Conservation (phyloP, 2,797 vertebrate genomes). For the Parotocinclus haroldoi region DNA sequence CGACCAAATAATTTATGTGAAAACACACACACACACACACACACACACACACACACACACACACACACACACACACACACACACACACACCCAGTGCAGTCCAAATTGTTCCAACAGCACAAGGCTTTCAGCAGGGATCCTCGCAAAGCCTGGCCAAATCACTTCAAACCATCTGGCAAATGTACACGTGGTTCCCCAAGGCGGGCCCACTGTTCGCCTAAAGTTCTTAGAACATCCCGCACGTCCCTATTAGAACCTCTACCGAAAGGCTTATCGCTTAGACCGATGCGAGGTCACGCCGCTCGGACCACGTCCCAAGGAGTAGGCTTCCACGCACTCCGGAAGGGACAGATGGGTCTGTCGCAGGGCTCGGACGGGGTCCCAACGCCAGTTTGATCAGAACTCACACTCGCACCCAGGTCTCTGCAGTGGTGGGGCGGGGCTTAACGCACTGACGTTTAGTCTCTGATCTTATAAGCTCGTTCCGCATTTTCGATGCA, state of each 20-base stretch:
- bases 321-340: no score
- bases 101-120: constrained; percentile 55
- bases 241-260: constrained; percentile 29
- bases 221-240: constrained; percentile 19
- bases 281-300: neutral
- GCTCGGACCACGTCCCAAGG: no score
- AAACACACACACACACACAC: constrained; percentile 46
- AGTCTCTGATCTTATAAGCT: no score
- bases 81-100: constrained; percentile 41
- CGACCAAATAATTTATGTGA: constrained; percentile 56
- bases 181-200: constrained; percentile 31
- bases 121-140: constrained; percentile 51
- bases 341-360: no score
- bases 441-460: no score
- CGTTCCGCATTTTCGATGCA: no score
- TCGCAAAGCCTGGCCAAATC: constrained; percentile 51
- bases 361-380: no score
- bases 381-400: no score
- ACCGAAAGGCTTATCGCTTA: constrained; percentile 1
- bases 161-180: constrained; percentile 54
- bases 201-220: constrained; percentile 28
- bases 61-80: constrained; percentile 34
- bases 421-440: no score
- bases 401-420: no score
- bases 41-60: constrained; percentile 40